Evolutionary conservation across 2,888 invertebrate species (phyloP).

Genomic region (Siphlonurus alternatus): DNA sequence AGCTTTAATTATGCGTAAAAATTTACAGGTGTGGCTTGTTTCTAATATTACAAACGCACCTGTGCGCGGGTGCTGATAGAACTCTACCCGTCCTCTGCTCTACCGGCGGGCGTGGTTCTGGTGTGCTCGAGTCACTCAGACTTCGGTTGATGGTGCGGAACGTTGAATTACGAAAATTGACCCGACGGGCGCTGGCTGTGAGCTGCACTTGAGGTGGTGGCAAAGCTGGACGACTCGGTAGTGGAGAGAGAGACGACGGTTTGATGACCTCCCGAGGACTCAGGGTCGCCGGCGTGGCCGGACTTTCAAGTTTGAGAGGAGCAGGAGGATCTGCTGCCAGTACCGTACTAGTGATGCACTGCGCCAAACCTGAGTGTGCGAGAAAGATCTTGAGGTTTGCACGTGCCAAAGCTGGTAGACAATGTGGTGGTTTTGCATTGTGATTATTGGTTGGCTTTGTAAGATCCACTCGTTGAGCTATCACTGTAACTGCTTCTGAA

Average conservation of each 20-base stretch:
- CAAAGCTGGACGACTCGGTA: neutral
- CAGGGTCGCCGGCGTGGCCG: neutral
- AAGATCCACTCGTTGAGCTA: neutral
- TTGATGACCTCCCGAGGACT: slow-evolving; percentile 1
- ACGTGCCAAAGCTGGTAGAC: neutral
- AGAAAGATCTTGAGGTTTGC: neutral
- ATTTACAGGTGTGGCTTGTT: too few relatives aligned
- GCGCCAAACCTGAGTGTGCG: neutral
- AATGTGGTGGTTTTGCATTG: neutral
- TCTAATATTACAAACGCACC: too few relatives aligned
- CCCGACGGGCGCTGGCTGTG: neutral
- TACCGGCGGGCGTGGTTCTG: neutral
- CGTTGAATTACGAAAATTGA: neutral
- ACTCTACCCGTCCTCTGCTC: neutral
- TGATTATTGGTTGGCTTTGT: neutral
- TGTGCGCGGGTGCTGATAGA: slow-evolving; percentile 1
- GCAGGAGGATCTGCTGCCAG: neutral
- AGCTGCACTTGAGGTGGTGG: neutral
- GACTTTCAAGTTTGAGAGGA: neutral
- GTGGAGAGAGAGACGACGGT: neutral
- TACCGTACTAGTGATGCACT: neutral
- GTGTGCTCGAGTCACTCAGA: neutral
- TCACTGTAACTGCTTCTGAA: neutral
- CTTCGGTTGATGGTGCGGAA: neutral
- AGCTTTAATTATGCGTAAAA: too few relatives aligned